A percentile compares a stretch with the other conserved stretches of the same genome.
These are phyloP conservation scores for Sapajus apella DNA, from an alignment of 2,113 vertebrate species.

Conservation along the genomic window DNA sequence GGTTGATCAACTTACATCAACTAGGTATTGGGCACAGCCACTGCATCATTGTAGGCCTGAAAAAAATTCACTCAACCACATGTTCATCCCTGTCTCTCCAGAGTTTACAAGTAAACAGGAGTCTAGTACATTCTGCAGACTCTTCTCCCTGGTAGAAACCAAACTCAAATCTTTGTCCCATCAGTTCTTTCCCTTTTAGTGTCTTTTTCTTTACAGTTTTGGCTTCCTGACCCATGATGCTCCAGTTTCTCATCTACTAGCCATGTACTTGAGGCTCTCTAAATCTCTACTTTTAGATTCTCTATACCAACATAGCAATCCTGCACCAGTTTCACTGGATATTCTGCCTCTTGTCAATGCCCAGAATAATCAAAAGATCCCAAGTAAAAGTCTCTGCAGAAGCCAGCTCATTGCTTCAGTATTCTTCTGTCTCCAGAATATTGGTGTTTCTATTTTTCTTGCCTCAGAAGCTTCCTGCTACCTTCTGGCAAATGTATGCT, in stretches of 20 bases:
- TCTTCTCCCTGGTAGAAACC: background rate
- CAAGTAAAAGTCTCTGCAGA: background rate
- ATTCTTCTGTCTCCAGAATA: background rate
- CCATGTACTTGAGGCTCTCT: too few relatives aligned
- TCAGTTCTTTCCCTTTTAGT: background rate
- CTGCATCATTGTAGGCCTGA: too few relatives aligned
- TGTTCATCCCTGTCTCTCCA: background rate
- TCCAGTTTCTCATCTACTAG: background rate
- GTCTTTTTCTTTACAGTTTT: background rate
- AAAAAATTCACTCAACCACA: background rate
- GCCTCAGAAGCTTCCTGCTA: background rate
- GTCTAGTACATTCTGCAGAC: background rate
- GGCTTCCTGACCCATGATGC: background rate
- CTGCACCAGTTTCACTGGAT: background rate
- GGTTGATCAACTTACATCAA: background rate
- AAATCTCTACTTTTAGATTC: background rate
- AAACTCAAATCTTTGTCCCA: background rate
- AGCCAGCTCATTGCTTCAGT: background rate
- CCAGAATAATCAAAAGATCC: background rate
- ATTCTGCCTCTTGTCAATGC: background rate
- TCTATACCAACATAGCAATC: background rate
- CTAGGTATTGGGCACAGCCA: background rate
- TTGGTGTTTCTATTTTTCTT: background rate
- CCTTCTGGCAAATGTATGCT: background rate
- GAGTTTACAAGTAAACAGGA: background rate